Conservation (phyloP, 2,888 invertebrate species). For the Epistrophe eligans region DNA sequence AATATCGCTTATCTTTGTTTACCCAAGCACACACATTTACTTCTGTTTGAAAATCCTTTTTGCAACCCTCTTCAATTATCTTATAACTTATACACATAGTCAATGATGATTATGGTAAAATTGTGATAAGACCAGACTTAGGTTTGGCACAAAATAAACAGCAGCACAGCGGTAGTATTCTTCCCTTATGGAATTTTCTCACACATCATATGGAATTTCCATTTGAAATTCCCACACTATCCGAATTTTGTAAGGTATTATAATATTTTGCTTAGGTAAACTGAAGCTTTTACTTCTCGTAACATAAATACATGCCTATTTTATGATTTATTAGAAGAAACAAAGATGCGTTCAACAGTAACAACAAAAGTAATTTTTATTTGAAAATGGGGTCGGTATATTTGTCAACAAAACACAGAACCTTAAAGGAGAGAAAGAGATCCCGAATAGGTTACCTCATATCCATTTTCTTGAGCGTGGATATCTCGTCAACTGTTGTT, state of each 20-base stretch:
- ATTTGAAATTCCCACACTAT: slow-evolving; percentile 46
- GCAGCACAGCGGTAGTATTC: slow-evolving; percentile 19
- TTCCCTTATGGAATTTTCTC: slow-evolving; percentile 51
- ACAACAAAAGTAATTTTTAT: neutral
- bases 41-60: neutral
- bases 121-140: slow-evolving; percentile 34
- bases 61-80: neutral
- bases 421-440: neutral
- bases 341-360: slow-evolving; percentile 21
- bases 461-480: neutral
- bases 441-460: neutral
- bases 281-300: neutral
- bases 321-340: slow-evolving; percentile 38
- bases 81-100: slow-evolving; percentile 36
- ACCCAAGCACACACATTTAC: slow-evolving; percentile 55
- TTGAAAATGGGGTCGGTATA: slow-evolving; percentile 43
- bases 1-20: slow-evolving; percentile 55
- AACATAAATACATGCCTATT: neutral
- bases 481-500: slow-evolving; percentile 54
- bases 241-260: neutral
- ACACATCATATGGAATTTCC: slow-evolving; percentile 40
- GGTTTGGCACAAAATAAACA: slow-evolving; percentile 14
- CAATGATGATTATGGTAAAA: slow-evolving; percentile 35
- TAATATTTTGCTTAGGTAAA: neutral
- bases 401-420: slow-evolving; percentile 49